Percentiles rank a stretch among this genome's conserved stretches.
These are phyloP conservation scores for Nowickia ferox DNA, from an alignment of 2,888 invertebrate species.

Conservation along the genomic window DNA sequence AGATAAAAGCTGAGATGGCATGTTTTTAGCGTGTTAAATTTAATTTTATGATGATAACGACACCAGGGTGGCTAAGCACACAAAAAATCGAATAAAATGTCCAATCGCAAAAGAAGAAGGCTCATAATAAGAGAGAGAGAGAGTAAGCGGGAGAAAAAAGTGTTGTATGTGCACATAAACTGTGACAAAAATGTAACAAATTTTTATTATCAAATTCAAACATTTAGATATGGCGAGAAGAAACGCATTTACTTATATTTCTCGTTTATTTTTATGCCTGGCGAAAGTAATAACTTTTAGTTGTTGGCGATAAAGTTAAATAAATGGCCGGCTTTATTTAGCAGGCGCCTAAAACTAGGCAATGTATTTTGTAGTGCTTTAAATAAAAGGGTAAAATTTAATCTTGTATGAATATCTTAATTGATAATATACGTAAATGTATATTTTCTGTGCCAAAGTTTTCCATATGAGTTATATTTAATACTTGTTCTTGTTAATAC, in stretches of 20 bases:
- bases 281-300: not conserved
- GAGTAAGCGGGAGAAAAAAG: not conserved
- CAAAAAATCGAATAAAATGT: not conserved
- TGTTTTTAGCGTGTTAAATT: conserved; percentile 69
- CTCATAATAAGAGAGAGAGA: not conserved
- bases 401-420: conserved; percentile 12
- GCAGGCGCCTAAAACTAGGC: conserved; percentile 22
- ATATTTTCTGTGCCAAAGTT: not conserved
- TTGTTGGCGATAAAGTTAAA: not conserved
- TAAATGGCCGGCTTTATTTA: not conserved
- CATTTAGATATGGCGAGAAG: conserved; percentile 49
- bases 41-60: conserved; percentile 65
- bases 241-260: conserved; percentile 3
- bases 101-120: conserved; percentile 3
- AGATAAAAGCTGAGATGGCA: conserved; percentile 67
- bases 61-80: conserved; percentile 16
- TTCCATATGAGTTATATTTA: not conserved
- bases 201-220: conserved; percentile 65
- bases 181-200: conserved; percentile 55
- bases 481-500: not conserved
- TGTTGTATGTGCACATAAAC: not conserved
- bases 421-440: not conserved
- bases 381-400: not conserved
- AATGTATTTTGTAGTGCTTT: not conserved
- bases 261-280: not conserved